These are phyloP conservation scores for Rhinichthys osculus DNA, from an alignment of 2,797 vertebrate species.

Conservation along the genomic window DNA sequence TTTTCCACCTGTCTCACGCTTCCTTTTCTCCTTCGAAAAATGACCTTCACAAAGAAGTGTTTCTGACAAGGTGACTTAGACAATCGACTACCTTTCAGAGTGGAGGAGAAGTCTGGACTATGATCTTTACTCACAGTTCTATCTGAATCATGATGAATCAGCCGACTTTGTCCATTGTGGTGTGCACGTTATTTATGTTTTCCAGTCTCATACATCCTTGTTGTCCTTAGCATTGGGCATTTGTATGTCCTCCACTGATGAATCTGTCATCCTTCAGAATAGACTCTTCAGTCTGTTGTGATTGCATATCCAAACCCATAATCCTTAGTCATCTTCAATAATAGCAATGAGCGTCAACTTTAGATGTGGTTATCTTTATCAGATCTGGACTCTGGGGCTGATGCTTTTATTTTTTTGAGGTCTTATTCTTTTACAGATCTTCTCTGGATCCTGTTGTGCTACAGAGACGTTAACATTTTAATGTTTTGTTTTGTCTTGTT, in stretches of 20 bases:
- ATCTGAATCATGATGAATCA: constrained; percentile 53
- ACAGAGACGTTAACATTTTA: constrained; percentile 60
- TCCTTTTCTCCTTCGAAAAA: not conserved
- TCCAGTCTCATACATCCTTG: not conserved
- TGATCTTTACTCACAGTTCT: constrained; percentile 41
- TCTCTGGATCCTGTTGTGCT: constrained; percentile 22
- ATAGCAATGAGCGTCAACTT: not conserved
- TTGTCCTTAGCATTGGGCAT: constrained; percentile 17
- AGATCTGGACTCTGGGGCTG: not conserved
- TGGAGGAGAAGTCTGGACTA: constrained; percentile 57
- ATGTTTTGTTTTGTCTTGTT: constrained; percentile 45
- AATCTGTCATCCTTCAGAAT: constrained; percentile 2
- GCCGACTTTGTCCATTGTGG: constrained; percentile 58
- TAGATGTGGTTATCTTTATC: not conserved
- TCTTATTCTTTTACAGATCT: constrained; percentile 36
- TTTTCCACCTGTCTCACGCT: not conserved
- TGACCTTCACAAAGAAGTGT: not conserved
- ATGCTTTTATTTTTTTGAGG: not conserved
- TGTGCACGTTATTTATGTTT: constrained; percentile 73
- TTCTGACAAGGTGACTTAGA: constrained; percentile 56
- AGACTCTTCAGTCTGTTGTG: not conserved
- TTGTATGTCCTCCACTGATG: constrained; percentile 9
- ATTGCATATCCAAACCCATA: not conserved
- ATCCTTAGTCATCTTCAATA: not conserved
- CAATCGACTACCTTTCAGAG: constrained; percentile 68